Base-by-base conservation (phyloP, 2,888 invertebrate species). In the Drosophila sordidapex region DNA sequence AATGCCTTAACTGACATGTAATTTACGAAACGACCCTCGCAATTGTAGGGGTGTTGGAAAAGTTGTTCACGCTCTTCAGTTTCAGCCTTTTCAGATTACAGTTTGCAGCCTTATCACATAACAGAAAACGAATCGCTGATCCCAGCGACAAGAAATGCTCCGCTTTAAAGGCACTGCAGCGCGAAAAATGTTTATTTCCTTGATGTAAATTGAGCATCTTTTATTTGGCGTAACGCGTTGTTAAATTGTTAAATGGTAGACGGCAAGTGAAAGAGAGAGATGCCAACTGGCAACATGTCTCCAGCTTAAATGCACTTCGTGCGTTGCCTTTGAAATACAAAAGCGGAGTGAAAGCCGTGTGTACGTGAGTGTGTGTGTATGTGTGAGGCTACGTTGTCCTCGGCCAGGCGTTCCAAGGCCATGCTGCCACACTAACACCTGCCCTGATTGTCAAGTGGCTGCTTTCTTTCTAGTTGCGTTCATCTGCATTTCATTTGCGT, bases 181-280 rank as follows among this genome's bases (percentile, higher is more conserved):
- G 74, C 76, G 76, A 69, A 74, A 80, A 83, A 80, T 81, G 73
- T 77, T 74, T 80, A 78, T 88, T 90, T 90, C 77, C 86, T 70
- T 79, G 71, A 85, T 79, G 79, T 85, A 72, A 86, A 78, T 88
- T 72, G 67, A 76, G 74, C 77, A 62, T 56, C 68, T 63, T 63
- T 63, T 72, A 56, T 63, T 72, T 62, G 36, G 29, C 49, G 38
- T 38, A 54, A 66, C 62, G 63, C 38, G 53, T 51, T 79, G 59
- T 70, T 67, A 81, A 83, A 83, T 64, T 80, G 75, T 68, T 74
- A 58, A 76, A 75, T 65, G 49, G 21, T 21, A 4, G 29, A 13
- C 18, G n/a, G 25, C 33, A 36, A 27, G 38, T 38, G n/a, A 40
- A 69, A 49, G 43, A 21, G 36, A 48, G 43, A 31, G 66, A 31